phyloP scores from a whole-genome alignment of 1,140 invertebrate species.

The Papilio xuthus region DNA sequence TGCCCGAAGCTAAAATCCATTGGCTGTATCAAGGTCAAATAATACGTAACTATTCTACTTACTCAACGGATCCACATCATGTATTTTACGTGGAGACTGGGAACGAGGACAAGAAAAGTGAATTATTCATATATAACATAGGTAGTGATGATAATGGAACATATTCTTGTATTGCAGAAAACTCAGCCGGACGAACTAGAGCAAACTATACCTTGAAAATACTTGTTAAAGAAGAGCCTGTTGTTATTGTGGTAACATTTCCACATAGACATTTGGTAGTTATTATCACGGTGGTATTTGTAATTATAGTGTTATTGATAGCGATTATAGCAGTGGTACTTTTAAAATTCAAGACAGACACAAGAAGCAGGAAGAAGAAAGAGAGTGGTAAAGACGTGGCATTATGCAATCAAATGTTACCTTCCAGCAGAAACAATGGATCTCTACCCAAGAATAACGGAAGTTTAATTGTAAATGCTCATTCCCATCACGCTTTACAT shows the following conservation, averaged over 20 bases:
- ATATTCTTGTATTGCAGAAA: constrained; percentile 91
- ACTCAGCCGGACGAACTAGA: constrained; percentile 88
- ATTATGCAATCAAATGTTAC: constrained; percentile 76
- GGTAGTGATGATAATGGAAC: constrained; percentile 90
- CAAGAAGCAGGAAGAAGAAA: constrained; percentile 81
- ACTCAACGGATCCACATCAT: constrained; percentile 84
- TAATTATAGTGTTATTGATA: constrained; percentile 83
- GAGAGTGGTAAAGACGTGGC: constrained; percentile 80
- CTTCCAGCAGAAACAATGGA: constrained; percentile 70
- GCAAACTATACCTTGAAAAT: constrained; percentile 90
- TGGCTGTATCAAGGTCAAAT: constrained; percentile 91
- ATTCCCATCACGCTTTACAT: constrained; percentile 77
- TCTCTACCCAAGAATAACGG: constrained; percentile 76
- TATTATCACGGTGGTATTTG: constrained; percentile 83
- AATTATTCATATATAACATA: constrained; percentile 88
- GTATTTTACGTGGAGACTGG: constrained; percentile 87
- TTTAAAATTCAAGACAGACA: constrained; percentile 83
- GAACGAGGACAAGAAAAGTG: constrained; percentile 86
- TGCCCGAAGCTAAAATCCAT: constrained; percentile 88
- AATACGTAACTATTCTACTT: constrained; percentile 86
- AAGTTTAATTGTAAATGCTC: constrained; percentile 75
- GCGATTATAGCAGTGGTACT: constrained; percentile 84
- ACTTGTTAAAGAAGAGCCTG: constrained; percentile 86
- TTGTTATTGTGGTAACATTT: constrained; percentile 84
- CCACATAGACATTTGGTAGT: constrained; percentile 86